These are phyloP conservation scores for Sycobia sp. DNA, from an alignment of 1,140 invertebrate genomes.

Conservation along the genomic window DNA sequence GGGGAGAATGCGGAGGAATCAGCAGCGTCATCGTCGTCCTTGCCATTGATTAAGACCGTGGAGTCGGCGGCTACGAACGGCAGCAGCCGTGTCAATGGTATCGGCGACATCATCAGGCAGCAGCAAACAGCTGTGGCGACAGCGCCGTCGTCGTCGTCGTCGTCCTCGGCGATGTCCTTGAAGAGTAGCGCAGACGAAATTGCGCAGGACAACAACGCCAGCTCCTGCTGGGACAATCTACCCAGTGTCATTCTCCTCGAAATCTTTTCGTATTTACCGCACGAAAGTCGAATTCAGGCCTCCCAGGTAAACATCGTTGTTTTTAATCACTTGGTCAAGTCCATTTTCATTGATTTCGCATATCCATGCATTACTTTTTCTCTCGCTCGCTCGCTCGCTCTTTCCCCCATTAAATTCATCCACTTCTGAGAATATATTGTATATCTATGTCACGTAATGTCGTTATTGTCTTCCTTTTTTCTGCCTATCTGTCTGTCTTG, in stretches of 20 bases:
- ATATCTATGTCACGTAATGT: too few species aligned
- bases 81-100: background rate
- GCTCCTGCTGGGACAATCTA: slow-evolving; percentile 62
- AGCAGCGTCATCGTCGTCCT: background rate
- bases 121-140: slow-evolving; percentile 5
- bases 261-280: slow-evolving; percentile 67
- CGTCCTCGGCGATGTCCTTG: slow-evolving; percentile 9
- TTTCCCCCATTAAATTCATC: slow-evolving; percentile 6
- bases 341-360: slow-evolving; percentile 18
- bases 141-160: slow-evolving; percentile 1
- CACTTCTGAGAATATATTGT: background rate
- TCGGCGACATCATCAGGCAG: background rate
- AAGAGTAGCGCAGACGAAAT: background rate
- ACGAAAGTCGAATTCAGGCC: slow-evolving; percentile 64
- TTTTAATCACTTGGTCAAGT: slow-evolving; percentile 8
- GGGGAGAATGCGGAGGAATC: slow-evolving; percentile 10
- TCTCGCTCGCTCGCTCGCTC: background rate
- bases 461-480: background rate
- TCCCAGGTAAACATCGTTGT: slow-evolving; percentile 63
- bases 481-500: background rate
- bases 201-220: slow-evolving; percentile 16
- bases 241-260: slow-evolving; percentile 69
- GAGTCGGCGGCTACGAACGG: background rate
- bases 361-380: background rate
- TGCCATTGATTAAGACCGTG: slow-evolving; percentile 4